Percentiles rank a stretch among this genome's conserved stretches.
phyloP scores from a whole-genome alignment of 2,113 vertebrate species.

The Balaeniceps rex region DNA sequence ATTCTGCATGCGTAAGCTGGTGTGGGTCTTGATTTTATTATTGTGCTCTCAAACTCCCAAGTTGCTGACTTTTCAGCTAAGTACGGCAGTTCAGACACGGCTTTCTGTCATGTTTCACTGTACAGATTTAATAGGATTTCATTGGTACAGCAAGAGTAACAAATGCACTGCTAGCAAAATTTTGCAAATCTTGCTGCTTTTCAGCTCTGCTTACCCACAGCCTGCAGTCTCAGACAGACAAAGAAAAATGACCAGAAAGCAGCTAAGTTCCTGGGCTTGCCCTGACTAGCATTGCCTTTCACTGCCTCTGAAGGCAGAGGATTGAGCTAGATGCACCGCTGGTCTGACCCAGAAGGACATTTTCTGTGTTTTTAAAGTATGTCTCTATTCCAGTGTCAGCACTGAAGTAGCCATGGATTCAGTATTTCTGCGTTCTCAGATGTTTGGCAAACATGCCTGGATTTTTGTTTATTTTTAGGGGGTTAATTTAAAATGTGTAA shows the following conservation, averaged over 20 bases:
- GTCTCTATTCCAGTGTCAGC: not conserved
- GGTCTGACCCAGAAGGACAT: not conserved
- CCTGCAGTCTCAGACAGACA: not conserved
- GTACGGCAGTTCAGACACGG: not conserved
- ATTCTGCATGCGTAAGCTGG: rapidly evolving
- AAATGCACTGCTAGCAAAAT: not conserved
- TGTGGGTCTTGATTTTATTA: not conserved
- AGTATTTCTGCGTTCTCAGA: not conserved
- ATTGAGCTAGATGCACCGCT: not conserved
- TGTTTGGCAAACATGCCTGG: not conserved
- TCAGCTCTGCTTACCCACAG: not conserved
- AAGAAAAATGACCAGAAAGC: not conserved
- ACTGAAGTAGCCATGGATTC: not conserved
- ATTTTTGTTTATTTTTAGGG: conserved; percentile 5
- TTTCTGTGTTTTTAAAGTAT: not conserved
- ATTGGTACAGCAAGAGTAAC: not conserved
- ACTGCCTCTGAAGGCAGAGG: not conserved
- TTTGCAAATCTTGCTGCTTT: not conserved
- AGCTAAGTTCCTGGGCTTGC: not conserved
- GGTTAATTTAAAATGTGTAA: not conserved
- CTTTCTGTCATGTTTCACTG: not conserved
- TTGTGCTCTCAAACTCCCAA: not conserved
- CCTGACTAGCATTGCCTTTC: not conserved
- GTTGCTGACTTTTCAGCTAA: not conserved
- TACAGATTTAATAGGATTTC: not conserved